Conservation (phyloP, 2,113 vertebrate species). For the Pyxicephalus adspersus region DNA sequence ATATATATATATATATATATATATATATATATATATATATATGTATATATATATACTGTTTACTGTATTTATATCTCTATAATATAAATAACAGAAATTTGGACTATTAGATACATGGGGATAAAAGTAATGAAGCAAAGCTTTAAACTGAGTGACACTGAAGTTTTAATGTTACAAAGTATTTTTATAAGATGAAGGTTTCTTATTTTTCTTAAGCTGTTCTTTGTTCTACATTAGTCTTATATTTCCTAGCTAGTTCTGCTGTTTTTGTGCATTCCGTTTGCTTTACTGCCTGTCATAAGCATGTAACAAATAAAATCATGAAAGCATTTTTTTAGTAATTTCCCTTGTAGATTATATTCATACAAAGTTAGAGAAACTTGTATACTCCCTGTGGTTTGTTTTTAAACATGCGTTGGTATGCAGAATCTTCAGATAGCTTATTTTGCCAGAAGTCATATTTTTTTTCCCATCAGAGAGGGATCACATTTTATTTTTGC, state of each 20-base stretch:
- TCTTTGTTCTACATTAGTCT: background rate
- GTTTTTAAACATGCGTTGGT: constrained; percentile 37
- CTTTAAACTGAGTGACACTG: no score
- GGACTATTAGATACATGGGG: no score
- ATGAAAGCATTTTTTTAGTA: constrained; percentile 26
- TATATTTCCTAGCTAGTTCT: constrained; percentile 11
- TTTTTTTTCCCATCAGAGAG: constrained; percentile 36
- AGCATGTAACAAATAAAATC: constrained; percentile 30
- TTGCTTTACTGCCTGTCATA: constrained; percentile 23
- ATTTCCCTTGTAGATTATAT: constrained; percentile 19
- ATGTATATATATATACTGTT: no score
- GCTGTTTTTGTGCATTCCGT: constrained; percentile 22
- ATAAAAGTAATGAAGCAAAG: no score
- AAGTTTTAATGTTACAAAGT: no score
- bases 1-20: no score
- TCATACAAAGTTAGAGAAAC: constrained; percentile 27
- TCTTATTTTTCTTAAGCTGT: constrained; percentile 14
- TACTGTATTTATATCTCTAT: no score
- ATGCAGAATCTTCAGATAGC: constrained; percentile 36
- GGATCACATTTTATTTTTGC: constrained; percentile 20
- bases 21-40: no score
- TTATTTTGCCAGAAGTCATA: constrained; percentile 43
- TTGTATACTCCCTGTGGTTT: constrained; percentile 37
- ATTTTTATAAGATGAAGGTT: background rate
- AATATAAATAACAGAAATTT: no score